Evolutionary conservation across 2,888 invertebrate species (phyloP).

Genomic region (Oscheius sp.): DNA sequence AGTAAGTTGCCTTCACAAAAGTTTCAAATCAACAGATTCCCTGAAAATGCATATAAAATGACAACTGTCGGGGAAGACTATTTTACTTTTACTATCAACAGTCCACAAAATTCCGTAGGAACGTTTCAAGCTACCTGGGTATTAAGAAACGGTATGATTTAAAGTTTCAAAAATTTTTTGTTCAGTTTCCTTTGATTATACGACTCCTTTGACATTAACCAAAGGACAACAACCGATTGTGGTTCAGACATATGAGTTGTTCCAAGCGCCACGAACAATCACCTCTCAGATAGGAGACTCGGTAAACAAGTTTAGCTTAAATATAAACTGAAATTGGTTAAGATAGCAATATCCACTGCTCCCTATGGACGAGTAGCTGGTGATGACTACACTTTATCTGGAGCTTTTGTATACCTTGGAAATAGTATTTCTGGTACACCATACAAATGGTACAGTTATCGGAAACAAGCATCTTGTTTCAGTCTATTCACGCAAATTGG

Average conservation of each 20-base stretch:
- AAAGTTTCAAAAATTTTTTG: neutral
- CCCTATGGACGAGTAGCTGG: neutral
- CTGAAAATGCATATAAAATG: constrained; percentile 2
- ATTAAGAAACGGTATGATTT: neutral
- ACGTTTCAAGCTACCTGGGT: constrained; percentile 9
- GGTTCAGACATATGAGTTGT: constrained; percentile 1
- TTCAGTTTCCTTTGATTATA: neutral
- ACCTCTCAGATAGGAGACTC: neutral
- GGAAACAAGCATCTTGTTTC: neutral
- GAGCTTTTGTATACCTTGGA: constrained; percentile 19
- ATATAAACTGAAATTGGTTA: neutral
- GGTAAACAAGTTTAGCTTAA: constrained; percentile 2
- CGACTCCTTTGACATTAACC: neutral
- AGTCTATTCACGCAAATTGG: constrained; percentile 17
- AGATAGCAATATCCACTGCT: constrained; percentile 25
- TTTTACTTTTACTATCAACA: constrained; percentile 6
- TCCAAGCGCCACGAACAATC: constrained; percentile 1
- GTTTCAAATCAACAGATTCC: neutral
- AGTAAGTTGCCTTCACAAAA: neutral
- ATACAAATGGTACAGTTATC: neutral
- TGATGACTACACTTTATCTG: constrained; percentile 12
- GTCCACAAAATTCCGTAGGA: constrained; percentile 1
- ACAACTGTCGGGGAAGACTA: constrained; percentile 7
- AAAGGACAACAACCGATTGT: constrained; percentile 19
- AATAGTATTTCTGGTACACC: neutral